phyloP scores from a whole-genome alignment of 2,888 invertebrate genomes.

The Athalia rosae region DNA sequence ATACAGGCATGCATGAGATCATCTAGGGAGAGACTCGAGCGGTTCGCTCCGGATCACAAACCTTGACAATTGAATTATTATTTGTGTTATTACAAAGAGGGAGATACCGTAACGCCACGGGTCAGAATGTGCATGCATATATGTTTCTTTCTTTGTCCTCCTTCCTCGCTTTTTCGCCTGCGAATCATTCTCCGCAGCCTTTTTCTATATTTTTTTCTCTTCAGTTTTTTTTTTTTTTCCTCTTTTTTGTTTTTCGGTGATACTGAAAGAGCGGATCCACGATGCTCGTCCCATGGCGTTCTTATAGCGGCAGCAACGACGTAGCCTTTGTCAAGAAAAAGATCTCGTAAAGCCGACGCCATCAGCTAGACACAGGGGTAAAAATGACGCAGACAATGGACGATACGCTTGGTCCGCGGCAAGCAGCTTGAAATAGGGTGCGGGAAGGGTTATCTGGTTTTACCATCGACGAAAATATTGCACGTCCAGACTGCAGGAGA shows the following conservation, averaged over 20 bases:
- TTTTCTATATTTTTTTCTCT: neutral
- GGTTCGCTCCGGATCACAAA: neutral
- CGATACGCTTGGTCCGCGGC: neutral
- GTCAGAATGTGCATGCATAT: neutral
- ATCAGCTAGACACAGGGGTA: constrained; percentile 5
- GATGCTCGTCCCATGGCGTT: neutral
- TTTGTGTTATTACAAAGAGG: neutral
- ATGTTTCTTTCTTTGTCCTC: too few species aligned
- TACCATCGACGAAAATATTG: too few species aligned
- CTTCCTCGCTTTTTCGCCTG: constrained; percentile 12
- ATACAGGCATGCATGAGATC: neutral
- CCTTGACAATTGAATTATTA: constrained; percentile 17
- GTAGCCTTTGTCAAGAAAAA: constrained; percentile 15
- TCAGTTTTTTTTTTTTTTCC: neutral
- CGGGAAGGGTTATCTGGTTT: too few species aligned
- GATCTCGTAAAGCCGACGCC: constrained; percentile 23
- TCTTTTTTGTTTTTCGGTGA: neutral
- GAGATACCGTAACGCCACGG: neutral
- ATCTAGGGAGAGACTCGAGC: constrained; percentile 5
- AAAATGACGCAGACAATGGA: constrained; percentile 13
- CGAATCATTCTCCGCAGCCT: constrained; percentile 19
- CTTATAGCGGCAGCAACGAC: neutral
- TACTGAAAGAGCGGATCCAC: constrained; percentile 8
- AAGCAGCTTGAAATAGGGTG: too few species aligned
- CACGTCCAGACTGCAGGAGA: too few species aligned